phyloP scores from a whole-genome alignment of 1,140 invertebrate species.

The Helicoverpa zea region DNA sequence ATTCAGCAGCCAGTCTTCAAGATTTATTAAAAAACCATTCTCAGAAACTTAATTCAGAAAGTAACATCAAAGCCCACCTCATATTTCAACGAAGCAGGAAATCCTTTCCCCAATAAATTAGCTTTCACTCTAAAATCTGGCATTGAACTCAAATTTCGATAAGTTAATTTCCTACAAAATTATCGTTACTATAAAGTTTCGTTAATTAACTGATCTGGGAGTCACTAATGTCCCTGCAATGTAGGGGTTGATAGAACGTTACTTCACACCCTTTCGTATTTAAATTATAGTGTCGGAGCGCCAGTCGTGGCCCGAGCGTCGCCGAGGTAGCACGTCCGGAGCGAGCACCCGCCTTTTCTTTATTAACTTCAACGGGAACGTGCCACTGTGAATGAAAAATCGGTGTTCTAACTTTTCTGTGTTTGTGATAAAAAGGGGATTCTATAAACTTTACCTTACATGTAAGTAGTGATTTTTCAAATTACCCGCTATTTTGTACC shows the following conservation, averaged over 20 bases:
- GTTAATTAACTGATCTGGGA: constrained; percentile 55
- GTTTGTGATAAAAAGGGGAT: constrained; percentile 42
- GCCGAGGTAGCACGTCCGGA: constrained; percentile 50
- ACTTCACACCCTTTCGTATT: constrained; percentile 47
- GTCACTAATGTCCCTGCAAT: constrained; percentile 57
- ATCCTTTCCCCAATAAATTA: background rate
- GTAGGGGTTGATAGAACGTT: constrained; percentile 54
- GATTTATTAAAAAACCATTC: no score
- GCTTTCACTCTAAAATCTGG: background rate
- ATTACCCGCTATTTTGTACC: background rate
- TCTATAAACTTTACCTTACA: constrained; percentile 18
- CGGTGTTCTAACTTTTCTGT: constrained; percentile 33
- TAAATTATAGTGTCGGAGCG: constrained; percentile 32
- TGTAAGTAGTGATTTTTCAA: constrained; percentile 29
- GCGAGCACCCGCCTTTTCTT: constrained; percentile 30
- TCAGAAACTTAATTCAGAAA: background rate
- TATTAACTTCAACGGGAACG: constrained; percentile 52
- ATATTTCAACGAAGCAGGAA: background rate
- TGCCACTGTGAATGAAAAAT: constrained; percentile 22
- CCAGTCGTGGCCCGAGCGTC: constrained; percentile 56
- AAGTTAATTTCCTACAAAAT: constrained; percentile 32
- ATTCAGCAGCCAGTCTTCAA: no score
- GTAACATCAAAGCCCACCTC: background rate
- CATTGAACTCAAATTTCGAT: background rate
- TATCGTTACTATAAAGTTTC: constrained; percentile 41